These are phyloP conservation scores for Chrysolina americana DNA, from an alignment of 2,888 invertebrate genomes.

Conservation along the genomic window DNA sequence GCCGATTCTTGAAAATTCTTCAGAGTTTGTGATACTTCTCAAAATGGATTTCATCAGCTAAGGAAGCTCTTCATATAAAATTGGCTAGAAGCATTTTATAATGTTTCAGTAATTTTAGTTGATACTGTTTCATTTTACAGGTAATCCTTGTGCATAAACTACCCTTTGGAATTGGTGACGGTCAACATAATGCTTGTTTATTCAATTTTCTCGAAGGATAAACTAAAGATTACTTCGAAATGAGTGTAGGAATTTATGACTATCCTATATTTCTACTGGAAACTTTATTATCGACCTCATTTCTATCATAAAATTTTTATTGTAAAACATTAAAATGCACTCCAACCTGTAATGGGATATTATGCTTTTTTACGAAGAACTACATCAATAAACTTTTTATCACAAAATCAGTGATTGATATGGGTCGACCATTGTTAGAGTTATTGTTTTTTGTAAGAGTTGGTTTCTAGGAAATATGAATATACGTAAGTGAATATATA, in stretches of 20 bases:
- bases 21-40: too few relatives aligned
- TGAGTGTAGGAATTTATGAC: slow-evolving; percentile 4
- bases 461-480: not conserved
- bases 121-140: too few relatives aligned
- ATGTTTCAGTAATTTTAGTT: too few relatives aligned
- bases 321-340: slow-evolving; percentile 10
- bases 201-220: too few relatives aligned
- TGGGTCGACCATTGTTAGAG: not conserved
- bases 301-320: slow-evolving; percentile 17
- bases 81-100: too few relatives aligned
- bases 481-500: not conserved
- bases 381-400: slow-evolving; percentile 11
- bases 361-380: not conserved
- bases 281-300: slow-evolving; percentile 23
- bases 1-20: too few relatives aligned
- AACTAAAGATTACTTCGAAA: not conserved
- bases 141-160: too few relatives aligned
- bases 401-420: slow-evolving; percentile 2
- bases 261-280: slow-evolving; percentile 4
- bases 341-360: slow-evolving; percentile 14
- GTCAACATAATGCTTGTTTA: too few relatives aligned
- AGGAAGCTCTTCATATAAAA: too few relatives aligned
- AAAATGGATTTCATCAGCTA: too few relatives aligned
- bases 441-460: too few relatives aligned
- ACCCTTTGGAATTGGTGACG: not conserved